Base-by-base conservation (phyloP, 1,140 invertebrate species). In the Odontomachus brunneus region DNA sequence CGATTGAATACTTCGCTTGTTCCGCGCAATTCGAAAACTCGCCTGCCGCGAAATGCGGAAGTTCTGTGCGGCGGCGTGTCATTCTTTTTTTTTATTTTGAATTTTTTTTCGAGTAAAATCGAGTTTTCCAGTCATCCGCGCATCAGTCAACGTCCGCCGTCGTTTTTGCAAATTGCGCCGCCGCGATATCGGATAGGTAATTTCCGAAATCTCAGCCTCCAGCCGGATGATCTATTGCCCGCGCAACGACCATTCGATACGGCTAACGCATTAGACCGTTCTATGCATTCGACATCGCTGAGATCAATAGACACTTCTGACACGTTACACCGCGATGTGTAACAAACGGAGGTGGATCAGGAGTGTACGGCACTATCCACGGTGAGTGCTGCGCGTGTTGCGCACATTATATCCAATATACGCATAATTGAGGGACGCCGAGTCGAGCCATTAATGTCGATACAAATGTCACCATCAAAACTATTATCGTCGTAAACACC, bases 281-380 rank as follows among this genome's bases (percentile, higher is more conserved):
- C 75, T 69, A 57, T 80, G 51, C 75, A 80, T 80, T 80, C 75
- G 75, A 80, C 75, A 80, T 80, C 75, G 29, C 75, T 80, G 75
- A 80, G 75, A 80, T 80, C 75, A 80, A 80, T 80, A 80, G 75
- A 80, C 75, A 80, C 75, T 80, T 80, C 75, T 80, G 75, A 80
- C 75, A 80, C 75, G 75, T 80, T 80, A 80, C 75, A 71, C 69
- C 75, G 75, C 75, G 75, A 57, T 78, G 53, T 67, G 48, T 78
- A 78, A 78, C 75, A 78, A 71, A 80, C 65, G 65, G 65, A 57
- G 75, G 65, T 55, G 51, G 24, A 80, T 80, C 75, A 78, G 75
- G 75, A 78, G 75, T 59, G 65, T 69, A 80, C 75, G 51, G 53
- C 67, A 26, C 62, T 4, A 69, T 69, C 33, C 65, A 44, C 29